phyloP scores from a whole-genome alignment of 2,888 invertebrate species.

The Folsomia manolachei region DNA sequence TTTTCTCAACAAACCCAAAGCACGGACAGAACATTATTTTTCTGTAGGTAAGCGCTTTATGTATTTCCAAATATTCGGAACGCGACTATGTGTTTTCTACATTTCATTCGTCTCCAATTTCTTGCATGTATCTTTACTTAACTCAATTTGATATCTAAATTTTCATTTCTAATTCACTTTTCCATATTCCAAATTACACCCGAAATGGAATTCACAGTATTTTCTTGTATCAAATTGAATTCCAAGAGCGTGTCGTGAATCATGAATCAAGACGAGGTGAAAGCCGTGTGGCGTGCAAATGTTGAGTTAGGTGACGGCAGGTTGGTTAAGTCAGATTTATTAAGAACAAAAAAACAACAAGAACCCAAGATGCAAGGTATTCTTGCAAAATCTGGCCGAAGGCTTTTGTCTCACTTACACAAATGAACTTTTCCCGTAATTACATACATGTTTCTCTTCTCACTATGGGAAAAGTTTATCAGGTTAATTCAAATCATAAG shows the following conservation, averaged over 20 bases:
- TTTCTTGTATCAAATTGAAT: background rate
- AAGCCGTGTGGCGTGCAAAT: background rate
- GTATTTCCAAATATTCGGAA: too few relatives aligned
- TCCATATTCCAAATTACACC: background rate
- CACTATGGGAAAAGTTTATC: background rate
- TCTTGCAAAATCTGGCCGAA: background rate
- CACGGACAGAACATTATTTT: too few relatives aligned
- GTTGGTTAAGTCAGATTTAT: background rate
- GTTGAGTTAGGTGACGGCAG: background rate
- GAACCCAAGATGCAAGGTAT: background rate
- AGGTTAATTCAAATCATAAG: background rate
- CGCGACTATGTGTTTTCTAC: too few relatives aligned
- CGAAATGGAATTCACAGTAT: background rate
- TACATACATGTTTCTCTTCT: too few relatives aligned
- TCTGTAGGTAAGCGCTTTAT: too few relatives aligned
- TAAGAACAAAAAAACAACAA: background rate
- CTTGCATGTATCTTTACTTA: background rate
- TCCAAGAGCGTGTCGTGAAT: background rate
- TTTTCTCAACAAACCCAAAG: too few relatives aligned
- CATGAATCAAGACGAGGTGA: background rate
- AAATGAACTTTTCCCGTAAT: background rate
- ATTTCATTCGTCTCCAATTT: too few relatives aligned
- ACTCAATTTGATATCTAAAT: background rate
- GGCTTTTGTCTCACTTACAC: background rate
- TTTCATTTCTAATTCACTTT: background rate